Base-by-base conservation (phyloP, 2,113 vertebrate genomes). In the Ameiurus melas region DNA sequence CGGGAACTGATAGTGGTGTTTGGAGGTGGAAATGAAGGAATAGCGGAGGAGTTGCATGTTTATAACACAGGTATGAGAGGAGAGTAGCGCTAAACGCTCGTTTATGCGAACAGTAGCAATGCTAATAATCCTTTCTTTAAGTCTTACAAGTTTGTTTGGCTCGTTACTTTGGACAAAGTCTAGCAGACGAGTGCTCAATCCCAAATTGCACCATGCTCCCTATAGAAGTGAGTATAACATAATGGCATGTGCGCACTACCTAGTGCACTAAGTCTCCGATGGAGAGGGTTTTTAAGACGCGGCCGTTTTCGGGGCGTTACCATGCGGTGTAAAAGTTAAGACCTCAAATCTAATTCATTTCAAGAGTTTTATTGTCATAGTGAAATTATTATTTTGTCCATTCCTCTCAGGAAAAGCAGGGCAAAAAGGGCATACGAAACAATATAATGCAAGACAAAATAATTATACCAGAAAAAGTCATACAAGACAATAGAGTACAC, bases 21-120 rank as follows among this genome's bases (percentile, higher is more conserved):
- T 86, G 98, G 98, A 0, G 98, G 98, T 25, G 98, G 98, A 88
- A 99, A 99, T 91, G 97, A 99, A 89, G 98, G 98, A 57, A 99
- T 99, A 91, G 95, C 97, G 20, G 97, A 97, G 86, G 96, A 98
- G 93, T 96, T 99, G 85, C 98, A 99, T 92, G 98, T 99, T 92
- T 99, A 98, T 94, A 99, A 98, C 94, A 98, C 97, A 0, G 97
- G 98, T 98, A 92, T 89, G 94, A 71, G 33, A 64, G 12, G 0
- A 13, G 30, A 60, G 0, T 3, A 36, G 19, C 1, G 53, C 53
- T 12, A 0, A 58, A 57, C 1, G 4, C 17, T 25, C 25, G 17
- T 47, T 47, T 25, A 13, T 25, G 1, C 73, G 0, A 47, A 51
- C 9, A 75, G 20, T 4, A 14, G 39, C 55, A 57, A 57, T 57